Percentiles rank a stretch among this genome's conserved stretches.
phyloP scores from a whole-genome alignment of 2,888 invertebrate species.

The Mimachlamys varia region DNA sequence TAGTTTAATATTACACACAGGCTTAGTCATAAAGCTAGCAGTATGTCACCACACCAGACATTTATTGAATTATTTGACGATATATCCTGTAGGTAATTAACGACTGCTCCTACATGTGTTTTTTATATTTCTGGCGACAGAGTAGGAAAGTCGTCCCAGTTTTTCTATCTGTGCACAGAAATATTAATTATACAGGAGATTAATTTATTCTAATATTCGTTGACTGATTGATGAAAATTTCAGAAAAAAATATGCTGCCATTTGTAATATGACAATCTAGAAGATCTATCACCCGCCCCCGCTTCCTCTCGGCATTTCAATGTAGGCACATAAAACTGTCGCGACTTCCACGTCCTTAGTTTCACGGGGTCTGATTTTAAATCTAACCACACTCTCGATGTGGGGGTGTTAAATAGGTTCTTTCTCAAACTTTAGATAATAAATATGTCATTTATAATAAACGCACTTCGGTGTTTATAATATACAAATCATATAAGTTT shows the following conservation, averaged over 20 bases:
- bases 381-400: neutral
- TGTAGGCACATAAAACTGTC: neutral
- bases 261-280: neutral
- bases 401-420: neutral
- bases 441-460: neutral
- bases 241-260: neutral
- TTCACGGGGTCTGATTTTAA: neutral
- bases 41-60: no score
- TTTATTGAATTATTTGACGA: no score
- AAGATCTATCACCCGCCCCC: neutral
- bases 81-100: neutral
- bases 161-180: neutral
- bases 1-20: neutral
- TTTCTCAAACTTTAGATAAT: no score
- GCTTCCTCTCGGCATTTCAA: neutral
- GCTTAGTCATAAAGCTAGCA: neutral
- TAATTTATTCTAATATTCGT: neutral
- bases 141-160: neutral
- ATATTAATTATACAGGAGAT: neutral
- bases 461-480: no score
- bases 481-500: no score
- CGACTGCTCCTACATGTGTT: neutral
- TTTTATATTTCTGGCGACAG: no score
- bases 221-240: neutral
- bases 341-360: neutral